phyloP scores from a whole-genome alignment of 2,888 invertebrate genomes.

The Chymomyza procnemis region DNA sequence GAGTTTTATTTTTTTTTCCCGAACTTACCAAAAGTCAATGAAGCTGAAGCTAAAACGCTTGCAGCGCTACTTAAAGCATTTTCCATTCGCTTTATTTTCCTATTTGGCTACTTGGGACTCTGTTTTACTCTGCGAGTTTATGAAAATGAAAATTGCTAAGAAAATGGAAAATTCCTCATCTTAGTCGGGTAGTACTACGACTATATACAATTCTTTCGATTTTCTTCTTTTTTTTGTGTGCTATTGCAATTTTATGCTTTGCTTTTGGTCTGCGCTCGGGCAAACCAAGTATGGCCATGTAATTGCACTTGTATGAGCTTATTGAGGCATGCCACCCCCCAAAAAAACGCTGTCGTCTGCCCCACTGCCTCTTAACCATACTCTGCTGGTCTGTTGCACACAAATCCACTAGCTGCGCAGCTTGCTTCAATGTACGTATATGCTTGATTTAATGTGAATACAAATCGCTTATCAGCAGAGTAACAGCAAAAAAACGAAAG shows the following conservation, averaged over 20 bases:
- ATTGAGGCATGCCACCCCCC: conserved; percentile 26
- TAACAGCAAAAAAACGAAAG: conserved; percentile 9
- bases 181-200: background rate
- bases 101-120: background rate
- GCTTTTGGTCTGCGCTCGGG: background rate
- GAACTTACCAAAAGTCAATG: conserved; percentile 34
- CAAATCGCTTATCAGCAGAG: conserved; percentile 59
- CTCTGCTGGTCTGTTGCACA: background rate
- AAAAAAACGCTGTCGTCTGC: too few relatives aligned
- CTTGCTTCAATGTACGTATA: conserved; percentile 16
- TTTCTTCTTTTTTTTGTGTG: conserved; percentile 23
- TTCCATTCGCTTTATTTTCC: conserved; percentile 44
- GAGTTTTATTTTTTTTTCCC: background rate
- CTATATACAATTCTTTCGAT: conserved; percentile 14
- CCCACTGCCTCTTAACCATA: too few relatives aligned
- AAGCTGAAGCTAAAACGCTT: conserved; percentile 29
- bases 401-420: conserved; percentile 15
- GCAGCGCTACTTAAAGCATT: conserved; percentile 52
- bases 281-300: conserved; percentile 6
- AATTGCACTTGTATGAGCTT: conserved; percentile 42
- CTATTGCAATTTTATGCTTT: conserved; percentile 3
- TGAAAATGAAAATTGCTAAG: conserved; percentile 62
- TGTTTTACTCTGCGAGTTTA: conserved; percentile 36
- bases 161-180: conserved; percentile 43
- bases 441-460: conserved; percentile 61